Conservation (phyloP, 2,888 invertebrate genomes). For the Hirtodrosophila confusa region DNA sequence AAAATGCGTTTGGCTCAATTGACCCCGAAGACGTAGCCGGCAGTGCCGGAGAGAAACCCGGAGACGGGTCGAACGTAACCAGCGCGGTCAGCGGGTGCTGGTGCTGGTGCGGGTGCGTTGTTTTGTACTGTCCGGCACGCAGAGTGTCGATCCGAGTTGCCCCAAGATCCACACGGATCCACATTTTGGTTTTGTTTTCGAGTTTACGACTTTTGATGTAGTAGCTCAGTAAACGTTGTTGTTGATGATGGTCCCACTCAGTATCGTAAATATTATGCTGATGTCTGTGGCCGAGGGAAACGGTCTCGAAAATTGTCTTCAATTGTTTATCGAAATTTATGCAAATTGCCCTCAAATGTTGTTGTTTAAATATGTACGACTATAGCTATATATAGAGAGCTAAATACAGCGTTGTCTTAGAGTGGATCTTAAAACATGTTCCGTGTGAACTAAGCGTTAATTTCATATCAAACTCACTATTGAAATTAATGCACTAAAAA, state of each 20-base stretch:
- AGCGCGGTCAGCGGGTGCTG: background rate
- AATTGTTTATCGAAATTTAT: constrained; percentile 62
- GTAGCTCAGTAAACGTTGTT: background rate
- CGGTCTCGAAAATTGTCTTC: constrained; percentile 35
- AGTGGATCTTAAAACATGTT: background rate
- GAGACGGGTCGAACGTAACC: background rate
- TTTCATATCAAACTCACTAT: no score
- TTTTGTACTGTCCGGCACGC: constrained; percentile 15
- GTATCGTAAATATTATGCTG: constrained; percentile 19
- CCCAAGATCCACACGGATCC: constrained; percentile 10
- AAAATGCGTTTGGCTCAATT: constrained; percentile 71
- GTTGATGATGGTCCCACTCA: constrained; percentile 9
- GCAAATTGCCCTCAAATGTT: constrained; percentile 47
- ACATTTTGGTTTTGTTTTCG: constrained; percentile 27
- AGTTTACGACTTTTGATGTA: constrained; percentile 11
- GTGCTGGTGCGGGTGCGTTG: constrained; percentile 3
- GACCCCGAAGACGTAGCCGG: constrained; percentile 52
- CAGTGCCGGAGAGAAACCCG: constrained; percentile 7
- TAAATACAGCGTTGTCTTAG: background rate
- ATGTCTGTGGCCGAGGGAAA: constrained; percentile 3
- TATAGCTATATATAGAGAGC: constrained; percentile 28
- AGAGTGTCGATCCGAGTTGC: constrained; percentile 32
- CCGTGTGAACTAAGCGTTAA: background rate
- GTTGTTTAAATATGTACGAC: constrained; percentile 18
- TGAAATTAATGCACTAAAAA: no score